These are phyloP conservation scores for Fregata magnificens DNA, from an alignment of 2,113 vertebrate genomes.

Conservation along the genomic window DNA sequence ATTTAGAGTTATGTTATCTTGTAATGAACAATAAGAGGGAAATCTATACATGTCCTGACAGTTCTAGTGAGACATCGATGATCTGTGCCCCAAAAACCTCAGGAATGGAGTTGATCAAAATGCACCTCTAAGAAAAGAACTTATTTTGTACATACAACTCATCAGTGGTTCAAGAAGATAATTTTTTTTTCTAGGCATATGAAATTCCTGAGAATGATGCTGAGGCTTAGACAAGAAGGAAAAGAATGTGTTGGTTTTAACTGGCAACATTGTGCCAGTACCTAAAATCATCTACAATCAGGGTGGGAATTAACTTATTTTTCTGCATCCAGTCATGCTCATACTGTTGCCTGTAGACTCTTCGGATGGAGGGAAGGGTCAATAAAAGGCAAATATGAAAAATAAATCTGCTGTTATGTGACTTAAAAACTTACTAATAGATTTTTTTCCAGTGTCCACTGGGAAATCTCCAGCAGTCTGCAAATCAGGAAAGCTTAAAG, in stretches of 20 bases:
- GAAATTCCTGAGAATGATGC: background rate
- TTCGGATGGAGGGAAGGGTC: background rate
- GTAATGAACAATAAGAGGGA: constrained; percentile 69
- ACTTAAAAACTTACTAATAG: background rate
- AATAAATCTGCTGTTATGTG: background rate
- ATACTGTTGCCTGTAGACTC: background rate
- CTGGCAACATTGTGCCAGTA: background rate
- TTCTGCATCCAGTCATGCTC: background rate
- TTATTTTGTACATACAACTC: background rate
- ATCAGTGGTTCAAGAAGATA: background rate
- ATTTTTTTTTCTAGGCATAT: background rate
- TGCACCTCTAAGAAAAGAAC: constrained; percentile 20
- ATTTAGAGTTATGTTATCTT: constrained; percentile 67
- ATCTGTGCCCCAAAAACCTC: constrained; percentile 62
- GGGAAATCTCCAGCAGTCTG: background rate
- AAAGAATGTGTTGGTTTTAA: background rate
- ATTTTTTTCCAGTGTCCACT: background rate
- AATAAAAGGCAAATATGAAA: background rate
- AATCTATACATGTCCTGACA: constrained; percentile 72
- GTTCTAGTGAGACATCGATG: constrained; percentile 36
- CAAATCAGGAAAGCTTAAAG: background rate
- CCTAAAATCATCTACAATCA: background rate
- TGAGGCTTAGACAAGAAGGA: background rate
- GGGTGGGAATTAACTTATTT: background rate
- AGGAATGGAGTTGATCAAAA: constrained; percentile 50